Evolutionary conservation across 1,140 invertebrate species (phyloP).

Genomic region (Drosophila pseudoobscura): DNA sequence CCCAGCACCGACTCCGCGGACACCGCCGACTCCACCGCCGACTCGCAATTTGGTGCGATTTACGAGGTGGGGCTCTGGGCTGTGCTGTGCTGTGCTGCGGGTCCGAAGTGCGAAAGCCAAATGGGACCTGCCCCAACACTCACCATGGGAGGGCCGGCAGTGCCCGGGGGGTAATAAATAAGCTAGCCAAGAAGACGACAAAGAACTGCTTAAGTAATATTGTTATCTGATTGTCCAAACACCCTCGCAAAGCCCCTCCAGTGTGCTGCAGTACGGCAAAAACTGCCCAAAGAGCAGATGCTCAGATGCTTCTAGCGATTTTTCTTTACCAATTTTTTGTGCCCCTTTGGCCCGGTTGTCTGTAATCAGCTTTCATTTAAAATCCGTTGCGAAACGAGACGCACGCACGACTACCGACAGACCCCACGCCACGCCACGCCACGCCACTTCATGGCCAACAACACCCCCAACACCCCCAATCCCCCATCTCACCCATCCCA

Average conservation of each 20-base stretch:
- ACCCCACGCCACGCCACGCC: not conserved
- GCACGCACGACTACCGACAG: not conserved
- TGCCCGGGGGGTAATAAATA: constrained; percentile 29
- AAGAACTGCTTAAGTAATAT: constrained; percentile 21
- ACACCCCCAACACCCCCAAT: too few relatives aligned
- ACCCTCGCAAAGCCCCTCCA: not conserved
- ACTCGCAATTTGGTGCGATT: constrained; percentile 30
- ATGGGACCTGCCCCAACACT: constrained; percentile 49
- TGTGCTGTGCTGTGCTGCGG: not conserved
- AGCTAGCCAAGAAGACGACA: constrained; percentile 1
- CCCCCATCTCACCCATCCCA: too few relatives aligned
- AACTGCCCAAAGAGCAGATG: not conserved
- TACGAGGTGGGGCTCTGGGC: constrained; percentile 21
- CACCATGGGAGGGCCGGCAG: constrained; percentile 4
- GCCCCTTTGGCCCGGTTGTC: constrained; percentile 19
- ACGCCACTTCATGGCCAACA: too few relatives aligned
- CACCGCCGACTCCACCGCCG: constrained; percentile 14
- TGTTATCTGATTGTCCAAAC: constrained; percentile 20
- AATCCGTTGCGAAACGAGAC: constrained; percentile 24
- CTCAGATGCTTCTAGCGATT: too few relatives aligned
- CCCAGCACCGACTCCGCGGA: constrained; percentile 15
- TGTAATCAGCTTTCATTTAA: constrained; percentile 56
- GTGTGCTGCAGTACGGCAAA: too few relatives aligned
- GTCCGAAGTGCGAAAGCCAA: constrained; percentile 44
- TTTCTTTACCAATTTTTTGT: not conserved